A percentile compares a stretch with the other conserved stretches of the same genome.
Conservation (phyloP, 2,113 vertebrate genomes). For the Mola mola region DNA sequence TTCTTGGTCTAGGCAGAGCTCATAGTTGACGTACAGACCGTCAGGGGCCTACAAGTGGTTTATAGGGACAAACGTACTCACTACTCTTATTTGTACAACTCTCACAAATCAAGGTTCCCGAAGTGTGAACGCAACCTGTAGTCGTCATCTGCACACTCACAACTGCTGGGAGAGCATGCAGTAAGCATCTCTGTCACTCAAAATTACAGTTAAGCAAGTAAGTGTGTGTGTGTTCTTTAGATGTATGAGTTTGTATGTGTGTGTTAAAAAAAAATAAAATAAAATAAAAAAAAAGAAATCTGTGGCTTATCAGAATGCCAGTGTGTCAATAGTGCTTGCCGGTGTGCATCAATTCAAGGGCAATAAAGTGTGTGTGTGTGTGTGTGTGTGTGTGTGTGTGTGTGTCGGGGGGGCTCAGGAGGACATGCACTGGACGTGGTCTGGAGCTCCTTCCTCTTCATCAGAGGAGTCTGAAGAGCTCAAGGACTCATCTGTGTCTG, state of each 20-base stretch:
- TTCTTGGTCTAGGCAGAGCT: slow-evolving; percentile 35
- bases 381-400: slow-evolving; percentile 4
- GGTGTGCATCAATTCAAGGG: slow-evolving; percentile 77
- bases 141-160: slow-evolving; percentile 25
- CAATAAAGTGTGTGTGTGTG: slow-evolving; percentile 57
- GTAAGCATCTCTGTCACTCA: slow-evolving; percentile 41
- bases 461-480: slow-evolving; percentile 92
- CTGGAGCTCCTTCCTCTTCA: slow-evolving; percentile 90
- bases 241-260: no score
- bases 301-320: slow-evolving; percentile 67
- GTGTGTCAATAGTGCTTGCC: slow-evolving; percentile 77
- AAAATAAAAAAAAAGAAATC: slow-evolving; percentile 31
- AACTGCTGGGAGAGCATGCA: slow-evolving; percentile 44
- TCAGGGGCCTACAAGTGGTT: slow-evolving; percentile 43
- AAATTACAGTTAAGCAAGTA: slow-evolving; percentile 47
- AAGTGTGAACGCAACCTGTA: slow-evolving; percentile 34
- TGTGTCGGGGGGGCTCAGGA: slow-evolving; percentile 81
- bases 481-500: slow-evolving; percentile 90
- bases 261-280: slow-evolving; percentile 9
- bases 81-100: slow-evolving; percentile 36
- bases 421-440: slow-evolving; percentile 95
- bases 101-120: slow-evolving; percentile 30
- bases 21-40: slow-evolving; percentile 32
- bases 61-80: slow-evolving; percentile 38
- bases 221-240: slow-evolving; percentile 49